Percentiles rank a stretch among this genome's conserved stretches.
Conservation (phyloP, 2,797 vertebrate species). For the Xerus rutilus region DNA sequence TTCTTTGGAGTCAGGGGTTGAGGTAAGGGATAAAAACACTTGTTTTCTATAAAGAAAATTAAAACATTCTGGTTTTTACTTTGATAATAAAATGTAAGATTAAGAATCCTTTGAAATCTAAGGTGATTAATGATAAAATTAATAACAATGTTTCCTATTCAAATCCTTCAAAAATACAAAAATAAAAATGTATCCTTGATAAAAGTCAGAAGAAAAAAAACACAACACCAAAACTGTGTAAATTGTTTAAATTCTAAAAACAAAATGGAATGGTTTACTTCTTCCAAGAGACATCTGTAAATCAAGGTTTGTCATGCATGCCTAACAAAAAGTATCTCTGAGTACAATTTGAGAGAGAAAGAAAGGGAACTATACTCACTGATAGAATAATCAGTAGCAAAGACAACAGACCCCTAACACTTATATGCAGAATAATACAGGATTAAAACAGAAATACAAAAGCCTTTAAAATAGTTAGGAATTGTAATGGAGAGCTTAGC, state of each 20-base stretch:
- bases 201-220: not conserved
- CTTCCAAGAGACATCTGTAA: not conserved
- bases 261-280: not conserved
- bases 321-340: slow-evolving; percentile 12
- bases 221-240: not conserved
- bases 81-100: slow-evolving; percentile 52
- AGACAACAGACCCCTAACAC: not conserved
- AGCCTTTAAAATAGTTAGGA: not conserved
- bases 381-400: not conserved
- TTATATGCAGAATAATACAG: not conserved
- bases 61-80: slow-evolving; percentile 11
- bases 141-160: slow-evolving; percentile 43
- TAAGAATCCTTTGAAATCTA: slow-evolving; percentile 35
- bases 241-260: slow-evolving; percentile 51
- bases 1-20: not conserved
- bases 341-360: not conserved
- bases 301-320: not conserved
- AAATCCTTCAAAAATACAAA: slow-evolving; percentile 43
- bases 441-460: not conserved
- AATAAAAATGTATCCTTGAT: not conserved
- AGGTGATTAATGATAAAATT: slow-evolving; percentile 51
- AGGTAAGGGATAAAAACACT: not conserved
- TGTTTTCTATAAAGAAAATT: slow-evolving; percentile 46
- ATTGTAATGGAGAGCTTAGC: not conserved
- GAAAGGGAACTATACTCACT: not conserved